Evolutionary conservation across 2,113 vertebrate genomes (phyloP).

Genomic region (Boulengeromyrus knoepffleri): DNA sequence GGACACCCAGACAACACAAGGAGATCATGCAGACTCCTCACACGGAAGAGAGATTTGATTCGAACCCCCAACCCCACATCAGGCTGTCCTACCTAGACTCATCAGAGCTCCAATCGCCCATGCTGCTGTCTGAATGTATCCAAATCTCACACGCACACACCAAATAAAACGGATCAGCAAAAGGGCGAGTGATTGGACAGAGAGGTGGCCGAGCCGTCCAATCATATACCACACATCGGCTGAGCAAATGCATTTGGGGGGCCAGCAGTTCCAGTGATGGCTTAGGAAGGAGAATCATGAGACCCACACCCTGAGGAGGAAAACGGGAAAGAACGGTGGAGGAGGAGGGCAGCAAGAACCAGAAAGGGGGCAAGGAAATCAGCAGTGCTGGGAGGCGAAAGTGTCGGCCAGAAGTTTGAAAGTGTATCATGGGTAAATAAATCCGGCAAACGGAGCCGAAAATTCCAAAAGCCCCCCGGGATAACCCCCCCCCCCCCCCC

Average conservation of each 20-base stretch:
- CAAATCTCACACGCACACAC: neutral
- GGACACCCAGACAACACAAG: neutral
- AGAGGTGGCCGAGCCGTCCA: neutral
- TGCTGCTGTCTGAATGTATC: neutral
- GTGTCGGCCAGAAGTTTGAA: neutral
- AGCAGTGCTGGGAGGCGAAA: neutral
- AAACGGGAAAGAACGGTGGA: neutral
- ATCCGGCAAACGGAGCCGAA: neutral
- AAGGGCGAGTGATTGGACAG: neutral
- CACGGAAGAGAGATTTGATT: neutral
- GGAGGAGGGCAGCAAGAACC: neutral
- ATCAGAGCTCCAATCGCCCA: neutral
- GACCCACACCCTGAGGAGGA: neutral
- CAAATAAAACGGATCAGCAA: neutral
- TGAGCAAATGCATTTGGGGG: neutral
- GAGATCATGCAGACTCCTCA: neutral
- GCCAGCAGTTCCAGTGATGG: constrained; percentile 10
- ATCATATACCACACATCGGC: constrained; percentile 16
- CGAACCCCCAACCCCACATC: neutral
- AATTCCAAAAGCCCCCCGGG: neutral
- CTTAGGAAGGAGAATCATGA: neutral
- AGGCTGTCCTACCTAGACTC: neutral
- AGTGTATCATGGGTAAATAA: neutral
- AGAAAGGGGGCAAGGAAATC: neutral
- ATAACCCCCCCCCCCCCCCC: neutral